Percentiles rank a stretch among this genome's conserved stretches.
Evolutionary conservation across 2,113 vertebrate genomes (phyloP).

Genomic region (Macaca nemestrina): DNA sequence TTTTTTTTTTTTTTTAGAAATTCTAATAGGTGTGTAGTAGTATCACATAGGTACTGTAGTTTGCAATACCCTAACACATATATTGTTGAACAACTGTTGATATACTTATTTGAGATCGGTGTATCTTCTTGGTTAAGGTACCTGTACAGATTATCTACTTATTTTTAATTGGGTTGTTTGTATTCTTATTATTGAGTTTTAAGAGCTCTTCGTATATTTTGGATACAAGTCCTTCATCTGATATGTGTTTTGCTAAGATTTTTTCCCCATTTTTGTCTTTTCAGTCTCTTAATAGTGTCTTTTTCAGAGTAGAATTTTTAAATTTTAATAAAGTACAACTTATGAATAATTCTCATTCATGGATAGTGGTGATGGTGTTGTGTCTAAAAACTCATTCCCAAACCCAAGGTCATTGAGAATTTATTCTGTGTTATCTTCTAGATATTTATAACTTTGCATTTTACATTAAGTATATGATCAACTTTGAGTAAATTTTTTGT

Average conservation of each 20-base stretch:
- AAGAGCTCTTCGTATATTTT: not conserved
- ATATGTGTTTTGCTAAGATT: not conserved
- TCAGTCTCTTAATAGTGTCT: not conserved
- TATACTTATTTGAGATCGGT: not conserved
- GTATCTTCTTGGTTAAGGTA: not conserved
- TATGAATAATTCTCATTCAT: not conserved
- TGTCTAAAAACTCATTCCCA: not conserved
- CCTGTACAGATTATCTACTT: not conserved
- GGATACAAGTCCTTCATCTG: not conserved
- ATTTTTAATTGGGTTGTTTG: not conserved
- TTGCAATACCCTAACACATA: not conserved
- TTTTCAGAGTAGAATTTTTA: not conserved
- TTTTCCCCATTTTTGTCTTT: not conserved
- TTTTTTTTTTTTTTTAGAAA: not conserved
- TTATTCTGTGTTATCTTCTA: not conserved
- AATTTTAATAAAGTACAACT: not conserved
- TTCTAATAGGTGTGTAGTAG: not conserved
- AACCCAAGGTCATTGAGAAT: not conserved
- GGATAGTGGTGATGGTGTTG: not conserved
- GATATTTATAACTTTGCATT: not conserved
- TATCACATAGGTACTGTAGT: not conserved
- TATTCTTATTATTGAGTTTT: not conserved
- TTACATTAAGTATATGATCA: not conserved
- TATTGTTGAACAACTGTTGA: not conserved
- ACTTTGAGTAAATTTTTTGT: not conserved